Conservation (phyloP, 2,797 vertebrate genomes). For the Sebastes trivittatus region DNA sequence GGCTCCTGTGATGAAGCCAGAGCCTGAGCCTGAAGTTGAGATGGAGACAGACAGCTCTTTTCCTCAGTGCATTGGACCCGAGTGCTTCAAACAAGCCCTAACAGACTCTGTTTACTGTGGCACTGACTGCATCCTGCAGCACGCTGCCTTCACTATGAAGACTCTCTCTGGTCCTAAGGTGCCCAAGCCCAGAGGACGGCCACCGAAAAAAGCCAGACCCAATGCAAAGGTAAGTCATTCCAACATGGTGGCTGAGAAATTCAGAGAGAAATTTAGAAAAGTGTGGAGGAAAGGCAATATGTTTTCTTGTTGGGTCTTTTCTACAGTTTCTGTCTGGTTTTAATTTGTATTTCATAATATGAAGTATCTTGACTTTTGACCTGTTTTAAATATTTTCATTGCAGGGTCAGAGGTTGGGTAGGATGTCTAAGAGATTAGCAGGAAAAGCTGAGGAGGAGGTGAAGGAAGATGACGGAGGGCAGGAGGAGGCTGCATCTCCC, state of each 20-base stretch:
- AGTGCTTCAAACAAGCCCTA: constrained; percentile 87
- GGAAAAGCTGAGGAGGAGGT: constrained; percentile 54
- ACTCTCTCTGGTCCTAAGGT: constrained; percentile 87
- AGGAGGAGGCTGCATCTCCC: constrained; percentile 81
- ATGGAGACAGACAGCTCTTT: constrained; percentile 75
- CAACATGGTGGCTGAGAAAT: neutral
- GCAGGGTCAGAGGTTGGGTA: constrained; percentile 86
- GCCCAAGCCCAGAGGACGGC: constrained; percentile 78
- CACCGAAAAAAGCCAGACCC: constrained; percentile 79
- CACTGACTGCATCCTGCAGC: constrained; percentile 93
- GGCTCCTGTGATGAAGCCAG: constrained; percentile 4
- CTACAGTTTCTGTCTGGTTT: neutral
- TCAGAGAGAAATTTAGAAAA: neutral
- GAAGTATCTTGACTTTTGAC: neutral
- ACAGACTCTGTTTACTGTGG: constrained; percentile 96
- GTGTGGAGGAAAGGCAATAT: neutral
- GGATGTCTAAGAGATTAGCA: constrained; percentile 80
- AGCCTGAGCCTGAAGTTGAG: constrained; percentile 21
- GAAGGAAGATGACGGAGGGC: constrained; percentile 64
- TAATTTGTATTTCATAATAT: neutral
- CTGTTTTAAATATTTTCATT: constrained; percentile 31
- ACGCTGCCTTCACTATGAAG: constrained; percentile 93
- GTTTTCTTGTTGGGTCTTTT: neutral
- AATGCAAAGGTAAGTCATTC: constrained; percentile 81
- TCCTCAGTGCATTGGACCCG: constrained; percentile 90